These are phyloP conservation scores for Mythimna vitellina DNA, from an alignment of 2,888 invertebrate species.

Conservation along the genomic window DNA sequence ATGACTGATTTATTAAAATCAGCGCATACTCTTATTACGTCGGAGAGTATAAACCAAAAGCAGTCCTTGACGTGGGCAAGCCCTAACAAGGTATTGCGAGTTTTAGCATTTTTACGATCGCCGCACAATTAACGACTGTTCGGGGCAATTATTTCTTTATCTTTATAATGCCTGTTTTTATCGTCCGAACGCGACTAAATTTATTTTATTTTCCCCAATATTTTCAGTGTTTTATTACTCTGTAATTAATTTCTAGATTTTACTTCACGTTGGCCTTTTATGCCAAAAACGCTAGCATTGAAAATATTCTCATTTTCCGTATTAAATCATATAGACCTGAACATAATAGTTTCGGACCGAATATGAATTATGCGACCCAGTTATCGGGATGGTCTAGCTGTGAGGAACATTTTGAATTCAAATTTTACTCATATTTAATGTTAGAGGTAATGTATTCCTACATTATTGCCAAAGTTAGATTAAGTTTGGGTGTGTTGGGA, in stretches of 20 bases:
- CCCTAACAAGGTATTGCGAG: conserved; percentile 34
- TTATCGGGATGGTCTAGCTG: conserved; percentile 29
- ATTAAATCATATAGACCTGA: conserved; percentile 38
- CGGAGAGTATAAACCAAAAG: conserved; percentile 13
- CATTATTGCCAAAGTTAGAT: conserved; percentile 51
- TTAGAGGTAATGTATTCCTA: conserved; percentile 29
- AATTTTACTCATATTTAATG: conserved; percentile 55
- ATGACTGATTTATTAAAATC: conserved; percentile 10
- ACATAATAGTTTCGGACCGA: conserved; percentile 42
- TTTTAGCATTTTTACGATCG: conserved; percentile 59
- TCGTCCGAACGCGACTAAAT: conserved; percentile 40
- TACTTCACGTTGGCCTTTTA: conserved; percentile 10
- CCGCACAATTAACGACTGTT: conserved; percentile 59
- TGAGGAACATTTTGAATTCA: conserved; percentile 45
- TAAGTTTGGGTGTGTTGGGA: conserved; percentile 26
- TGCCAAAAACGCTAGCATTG: conserved; percentile 4
- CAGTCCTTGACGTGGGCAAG: conserved; percentile 4
- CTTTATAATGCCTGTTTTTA: conserved; percentile 58
- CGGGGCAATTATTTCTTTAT: conserved; percentile 59
- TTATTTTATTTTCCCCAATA: conserved; percentile 49
- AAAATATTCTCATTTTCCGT: conserved; percentile 35
- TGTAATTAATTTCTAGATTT: conserved; percentile 46
- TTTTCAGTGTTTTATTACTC: conserved; percentile 51
- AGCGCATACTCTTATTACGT: background rate
- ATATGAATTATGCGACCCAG: conserved; percentile 47